Evolutionary conservation across 2,113 vertebrate genomes (phyloP).

Genomic region (Chionodraco myersi): DNA sequence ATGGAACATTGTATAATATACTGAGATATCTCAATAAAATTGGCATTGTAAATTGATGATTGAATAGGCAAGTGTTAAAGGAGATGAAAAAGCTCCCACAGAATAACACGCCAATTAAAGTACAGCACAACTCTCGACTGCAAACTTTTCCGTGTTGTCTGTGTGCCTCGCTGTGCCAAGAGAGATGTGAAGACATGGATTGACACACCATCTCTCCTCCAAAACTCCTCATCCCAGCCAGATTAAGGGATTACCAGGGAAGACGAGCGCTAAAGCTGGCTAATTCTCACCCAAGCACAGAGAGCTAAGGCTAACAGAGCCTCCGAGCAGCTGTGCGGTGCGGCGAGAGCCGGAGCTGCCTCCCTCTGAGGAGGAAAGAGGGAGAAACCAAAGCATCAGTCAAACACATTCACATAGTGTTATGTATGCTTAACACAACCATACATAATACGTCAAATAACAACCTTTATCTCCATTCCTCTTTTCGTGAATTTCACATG

Average conservation of each 20-base stretch:
- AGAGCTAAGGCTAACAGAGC: constrained; percentile 73
- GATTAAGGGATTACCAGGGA: constrained; percentile 80
- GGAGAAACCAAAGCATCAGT: constrained; percentile 48
- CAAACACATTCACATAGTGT: background rate
- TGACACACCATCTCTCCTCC: constrained; percentile 72
- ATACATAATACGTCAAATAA: background rate
- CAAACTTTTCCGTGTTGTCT: constrained; percentile 57
- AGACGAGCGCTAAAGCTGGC: constrained; percentile 76
- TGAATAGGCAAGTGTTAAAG: background rate
- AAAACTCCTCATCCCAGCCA: constrained; percentile 69
- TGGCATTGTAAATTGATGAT: background rate
- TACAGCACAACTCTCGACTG: constrained; percentile 26
- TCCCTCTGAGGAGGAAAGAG: constrained; percentile 38
- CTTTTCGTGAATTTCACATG: background rate
- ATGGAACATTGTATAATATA: background rate
- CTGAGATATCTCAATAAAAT: background rate
- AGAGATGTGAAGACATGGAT: constrained; percentile 72
- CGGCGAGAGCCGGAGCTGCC: constrained; percentile 46
- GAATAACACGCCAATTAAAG: constrained; percentile 13
- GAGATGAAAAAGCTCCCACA: background rate
- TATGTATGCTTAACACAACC: too few relatives aligned
- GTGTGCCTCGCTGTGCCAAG: constrained; percentile 46
- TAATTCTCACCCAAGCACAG: constrained; percentile 81
- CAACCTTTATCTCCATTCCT: background rate
- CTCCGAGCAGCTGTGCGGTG: constrained; percentile 76